phyloP scores from a whole-genome alignment of 2,888 invertebrate species.

The Drosophila emarginata region DNA sequence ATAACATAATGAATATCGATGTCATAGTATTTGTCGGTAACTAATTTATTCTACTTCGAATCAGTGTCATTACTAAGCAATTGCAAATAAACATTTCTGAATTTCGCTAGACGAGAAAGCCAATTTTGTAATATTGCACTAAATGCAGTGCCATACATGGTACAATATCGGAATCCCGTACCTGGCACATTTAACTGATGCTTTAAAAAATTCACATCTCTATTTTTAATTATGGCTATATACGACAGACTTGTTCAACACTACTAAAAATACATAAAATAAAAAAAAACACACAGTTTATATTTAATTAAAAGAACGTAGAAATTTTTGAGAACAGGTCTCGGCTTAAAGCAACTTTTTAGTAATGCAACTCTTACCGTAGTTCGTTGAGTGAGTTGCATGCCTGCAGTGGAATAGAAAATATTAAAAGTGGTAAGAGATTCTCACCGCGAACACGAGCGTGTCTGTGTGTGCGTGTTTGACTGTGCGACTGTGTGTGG shows the following conservation, averaged over 20 bases:
- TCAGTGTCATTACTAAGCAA: no score
- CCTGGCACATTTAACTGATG: neutral
- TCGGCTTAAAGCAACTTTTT: neutral
- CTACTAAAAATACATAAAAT: slow-evolving; percentile 3
- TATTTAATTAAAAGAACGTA: neutral
- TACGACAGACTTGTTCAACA: neutral
- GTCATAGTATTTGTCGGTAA: no score
- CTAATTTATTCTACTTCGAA: no score
- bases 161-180: no score
- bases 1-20: no score
- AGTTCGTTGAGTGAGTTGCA: neutral
- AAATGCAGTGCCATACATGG: no score
- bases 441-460: slow-evolving; percentile 38
- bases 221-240: neutral
- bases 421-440: slow-evolving; percentile 2
- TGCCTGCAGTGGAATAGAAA: slow-evolving; percentile 2
- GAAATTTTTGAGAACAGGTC: neutral
- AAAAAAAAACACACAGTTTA: slow-evolving; percentile 5
- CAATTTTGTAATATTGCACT: no score
- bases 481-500: slow-evolving; percentile 16
- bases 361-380: neutral
- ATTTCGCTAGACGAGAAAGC: no score
- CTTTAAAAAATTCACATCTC: neutral
- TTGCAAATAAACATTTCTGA: no score
- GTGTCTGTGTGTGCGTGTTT: slow-evolving; percentile 25